Evolutionary conservation across 2,113 vertebrate genomes (phyloP).

Genomic region (Amazona vittata): DNA sequence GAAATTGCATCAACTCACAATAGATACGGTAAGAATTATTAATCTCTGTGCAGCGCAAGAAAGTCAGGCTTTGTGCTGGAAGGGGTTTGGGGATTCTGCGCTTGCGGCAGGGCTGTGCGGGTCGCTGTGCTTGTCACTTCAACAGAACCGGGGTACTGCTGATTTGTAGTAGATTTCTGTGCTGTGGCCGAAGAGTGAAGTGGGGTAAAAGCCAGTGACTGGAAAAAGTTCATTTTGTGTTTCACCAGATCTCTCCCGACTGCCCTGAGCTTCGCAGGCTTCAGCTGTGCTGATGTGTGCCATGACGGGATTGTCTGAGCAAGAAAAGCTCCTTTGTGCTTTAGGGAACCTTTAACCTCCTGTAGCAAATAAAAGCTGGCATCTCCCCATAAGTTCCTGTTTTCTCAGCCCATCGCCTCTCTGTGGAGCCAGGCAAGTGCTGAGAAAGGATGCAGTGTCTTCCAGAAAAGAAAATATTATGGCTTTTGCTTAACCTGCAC

Average conservation of each 20-base stretch:
- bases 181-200: neutral
- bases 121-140: neutral
- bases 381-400: conserved; percentile 41
- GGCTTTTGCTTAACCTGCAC: conserved; percentile 40
- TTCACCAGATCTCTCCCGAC: conserved; percentile 21
- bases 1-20: neutral
- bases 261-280: conserved; percentile 3
- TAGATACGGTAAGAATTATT: conserved; percentile 6
- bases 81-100: neutral
- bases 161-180: neutral
- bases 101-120: neutral
- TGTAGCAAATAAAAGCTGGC: conserved; percentile 59
- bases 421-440: conserved; percentile 40
- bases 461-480: conserved; percentile 73
- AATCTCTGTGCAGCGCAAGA: neutral
- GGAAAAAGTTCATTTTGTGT: neutral
- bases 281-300: conserved; percentile 9
- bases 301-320: conserved; percentile 61
- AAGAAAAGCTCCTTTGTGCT: conserved; percentile 70
- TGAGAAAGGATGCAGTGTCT: conserved; percentile 45
- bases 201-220: neutral
- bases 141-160: neutral
- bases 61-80: neutral
- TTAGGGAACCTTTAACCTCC: conserved; percentile 69
- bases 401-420: conserved; percentile 49